These are phyloP conservation scores for Cossypha polioptera DNA, from an alignment of 2,797 vertebrate species.

Conservation along the genomic window DNA sequence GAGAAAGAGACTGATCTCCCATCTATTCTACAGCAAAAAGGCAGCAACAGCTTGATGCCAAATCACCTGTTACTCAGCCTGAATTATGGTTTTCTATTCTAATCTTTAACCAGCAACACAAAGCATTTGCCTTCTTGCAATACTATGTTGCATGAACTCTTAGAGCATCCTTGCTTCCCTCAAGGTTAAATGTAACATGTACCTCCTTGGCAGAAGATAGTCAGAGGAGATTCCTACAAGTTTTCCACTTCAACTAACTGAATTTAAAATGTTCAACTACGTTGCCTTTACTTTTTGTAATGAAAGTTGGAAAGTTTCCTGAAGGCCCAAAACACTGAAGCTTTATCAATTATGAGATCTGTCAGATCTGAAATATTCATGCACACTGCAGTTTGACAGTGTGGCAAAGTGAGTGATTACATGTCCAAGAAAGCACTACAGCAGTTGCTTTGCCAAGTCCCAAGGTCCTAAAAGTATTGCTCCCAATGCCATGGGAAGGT, in stretches of 20 bases:
- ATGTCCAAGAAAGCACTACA: not conserved
- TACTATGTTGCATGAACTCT: not conserved
- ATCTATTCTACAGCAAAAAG: not conserved
- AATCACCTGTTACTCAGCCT: not conserved
- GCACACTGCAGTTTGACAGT: not conserved
- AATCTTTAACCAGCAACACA: not conserved
- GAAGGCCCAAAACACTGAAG: not conserved
- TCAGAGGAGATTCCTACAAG: not conserved
- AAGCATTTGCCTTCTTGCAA: not conserved
- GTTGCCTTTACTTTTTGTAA: not conserved
- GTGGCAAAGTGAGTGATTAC: not conserved
- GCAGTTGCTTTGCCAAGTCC: not conserved
- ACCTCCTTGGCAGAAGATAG: not conserved
- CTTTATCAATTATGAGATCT: not conserved
- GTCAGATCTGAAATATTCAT: not conserved
- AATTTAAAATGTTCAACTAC: not conserved
- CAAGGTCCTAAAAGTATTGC: not conserved
- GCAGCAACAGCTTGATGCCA: not conserved
- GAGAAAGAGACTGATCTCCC: not conserved
- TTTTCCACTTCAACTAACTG: not conserved
- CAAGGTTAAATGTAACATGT: not conserved
- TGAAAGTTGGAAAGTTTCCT: not conserved
- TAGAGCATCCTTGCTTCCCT: not conserved
- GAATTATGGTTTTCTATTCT: not conserved
- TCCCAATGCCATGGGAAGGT: not conserved